These are phyloP conservation scores for Eilema sororculum DNA, from an alignment of 2,888 invertebrate species.

Conservation along the genomic window DNA sequence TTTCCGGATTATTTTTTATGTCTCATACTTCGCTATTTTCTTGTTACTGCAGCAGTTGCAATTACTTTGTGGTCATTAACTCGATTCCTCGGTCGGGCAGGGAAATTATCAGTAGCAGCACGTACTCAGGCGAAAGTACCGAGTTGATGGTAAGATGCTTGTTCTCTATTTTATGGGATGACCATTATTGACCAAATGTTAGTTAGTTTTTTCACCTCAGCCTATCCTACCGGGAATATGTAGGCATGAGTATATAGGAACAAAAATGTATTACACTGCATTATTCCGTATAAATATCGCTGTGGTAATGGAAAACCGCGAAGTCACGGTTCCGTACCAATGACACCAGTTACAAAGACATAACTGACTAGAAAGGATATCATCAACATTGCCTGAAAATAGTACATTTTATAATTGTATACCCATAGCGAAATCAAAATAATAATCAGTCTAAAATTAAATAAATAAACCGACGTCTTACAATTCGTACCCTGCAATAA, in stretches of 20 bases:
- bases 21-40: too few species aligned
- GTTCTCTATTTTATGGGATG: too few species aligned
- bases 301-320: background rate
- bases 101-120: background rate
- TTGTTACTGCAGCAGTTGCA: background rate
- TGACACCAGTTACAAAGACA: background rate
- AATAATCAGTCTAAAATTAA: too few species aligned
- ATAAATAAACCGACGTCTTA: too few species aligned
- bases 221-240: background rate
- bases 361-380: background rate
- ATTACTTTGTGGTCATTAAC: too few species aligned
- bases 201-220: background rate
- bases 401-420: background rate
- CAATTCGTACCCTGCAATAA: too few species aligned
- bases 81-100: background rate
- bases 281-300: background rate
- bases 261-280: slow-evolving; percentile 4
- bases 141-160: too few species aligned
- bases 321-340: background rate
- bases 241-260: background rate
- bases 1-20: too few species aligned
- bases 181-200: too few species aligned
- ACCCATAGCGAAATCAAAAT: too few species aligned
- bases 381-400: background rate
- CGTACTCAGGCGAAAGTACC: background rate